Evolutionary conservation across 64 coral and sea anemone genomes (phyloP).

Genomic region (Dendrophyllia cribrosa): DNA sequence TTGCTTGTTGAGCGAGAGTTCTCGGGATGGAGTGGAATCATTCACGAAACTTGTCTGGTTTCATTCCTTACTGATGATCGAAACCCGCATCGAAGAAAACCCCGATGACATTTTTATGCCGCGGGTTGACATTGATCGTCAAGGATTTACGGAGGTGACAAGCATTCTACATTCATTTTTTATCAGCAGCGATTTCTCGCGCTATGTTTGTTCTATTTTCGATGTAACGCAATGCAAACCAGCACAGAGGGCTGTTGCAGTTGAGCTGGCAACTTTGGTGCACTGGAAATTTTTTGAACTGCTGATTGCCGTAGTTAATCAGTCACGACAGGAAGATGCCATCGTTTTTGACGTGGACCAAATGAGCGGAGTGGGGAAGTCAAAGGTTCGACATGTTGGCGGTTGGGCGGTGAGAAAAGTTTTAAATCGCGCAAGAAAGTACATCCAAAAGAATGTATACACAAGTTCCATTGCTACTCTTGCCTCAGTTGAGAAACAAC

Average conservation of each 20-base stretch:
- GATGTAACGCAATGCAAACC: background rate
- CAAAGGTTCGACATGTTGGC: constrained; percentile 17
- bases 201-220: constrained; percentile 4
- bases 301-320: background rate
- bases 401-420: constrained; percentile 20
- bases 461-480: background rate
- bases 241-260: constrained; percentile 3
- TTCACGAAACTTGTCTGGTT: constrained; percentile 29
- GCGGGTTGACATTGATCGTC: background rate
- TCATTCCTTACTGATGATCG: constrained; percentile 26
- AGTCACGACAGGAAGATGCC: too few relatives aligned
- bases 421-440: background rate
- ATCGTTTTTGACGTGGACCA: background rate
- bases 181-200: background rate
- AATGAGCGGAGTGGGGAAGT: constrained; percentile 4
- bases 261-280: background rate
- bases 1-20: background rate
- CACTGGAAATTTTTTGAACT: background rate
- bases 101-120: constrained; percentile 12
- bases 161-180: constrained; percentile 16
- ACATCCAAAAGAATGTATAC: constrained; percentile 1
- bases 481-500: background rate
- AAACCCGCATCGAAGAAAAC: background rate
- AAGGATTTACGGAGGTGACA: constrained; percentile 44
- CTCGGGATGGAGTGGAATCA: background rate